Conservation (phyloP, 2,888 invertebrate species). For the Caenorhabditis panamensis region DNA sequence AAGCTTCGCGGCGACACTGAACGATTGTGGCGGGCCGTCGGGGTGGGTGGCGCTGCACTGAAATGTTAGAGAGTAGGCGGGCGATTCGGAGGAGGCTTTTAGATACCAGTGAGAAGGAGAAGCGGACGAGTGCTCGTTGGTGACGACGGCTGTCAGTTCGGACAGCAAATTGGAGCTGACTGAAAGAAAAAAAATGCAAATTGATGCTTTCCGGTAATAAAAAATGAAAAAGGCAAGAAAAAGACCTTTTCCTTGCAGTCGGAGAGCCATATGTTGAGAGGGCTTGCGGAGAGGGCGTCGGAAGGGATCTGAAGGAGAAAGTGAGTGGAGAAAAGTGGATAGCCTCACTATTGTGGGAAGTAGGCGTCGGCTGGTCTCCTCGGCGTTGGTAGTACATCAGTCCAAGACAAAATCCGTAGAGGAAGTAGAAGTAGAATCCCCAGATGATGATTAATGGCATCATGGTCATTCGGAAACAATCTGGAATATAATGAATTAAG, state of each 20-base stretch:
- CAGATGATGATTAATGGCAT: constrained; percentile 37
- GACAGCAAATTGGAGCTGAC: constrained; percentile 35
- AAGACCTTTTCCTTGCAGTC: constrained; percentile 46
- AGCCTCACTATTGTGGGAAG: constrained; percentile 24
- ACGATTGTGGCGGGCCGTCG: constrained; percentile 12
- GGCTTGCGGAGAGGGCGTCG: constrained; percentile 42
- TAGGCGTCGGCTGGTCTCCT: constrained; percentile 38
- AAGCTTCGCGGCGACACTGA: constrained; percentile 36
- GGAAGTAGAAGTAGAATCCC: constrained; percentile 41
- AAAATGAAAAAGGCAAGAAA: constrained; percentile 8
- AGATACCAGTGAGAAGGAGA: constrained; percentile 13
- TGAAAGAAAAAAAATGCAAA: constrained; percentile 25
- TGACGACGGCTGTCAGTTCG: constrained; percentile 22
- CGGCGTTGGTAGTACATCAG: constrained; percentile 46
- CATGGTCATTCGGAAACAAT: constrained; percentile 30
- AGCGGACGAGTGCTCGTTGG: constrained; percentile 18
- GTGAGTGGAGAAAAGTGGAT: not conserved
- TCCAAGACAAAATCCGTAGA: constrained; percentile 49
- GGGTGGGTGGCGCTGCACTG: constrained; percentile 11
- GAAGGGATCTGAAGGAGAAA: constrained; percentile 29
- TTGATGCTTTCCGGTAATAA: constrained; percentile 54
- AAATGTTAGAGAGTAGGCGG: not conserved
- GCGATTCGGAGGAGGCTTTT: not conserved
- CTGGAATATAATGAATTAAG: constrained; percentile 30
- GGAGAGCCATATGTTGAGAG: constrained; percentile 9